Evolutionary conservation across 2,888 invertebrate species (phyloP).

Genomic region (Leptura quadrifasciata): DNA sequence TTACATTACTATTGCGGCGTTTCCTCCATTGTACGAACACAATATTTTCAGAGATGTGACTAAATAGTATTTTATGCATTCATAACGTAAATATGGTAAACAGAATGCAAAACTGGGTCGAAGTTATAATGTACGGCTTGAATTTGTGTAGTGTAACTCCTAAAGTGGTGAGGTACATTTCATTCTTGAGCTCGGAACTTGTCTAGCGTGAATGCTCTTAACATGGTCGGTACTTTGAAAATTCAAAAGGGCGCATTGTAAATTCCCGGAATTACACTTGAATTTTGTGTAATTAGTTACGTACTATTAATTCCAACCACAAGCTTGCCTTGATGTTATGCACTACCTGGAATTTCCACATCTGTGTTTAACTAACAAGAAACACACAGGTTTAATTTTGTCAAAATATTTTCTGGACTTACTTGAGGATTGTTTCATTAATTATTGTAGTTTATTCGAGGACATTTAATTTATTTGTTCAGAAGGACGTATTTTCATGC

Average conservation of each 20-base stretch:
- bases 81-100: slow-evolving; percentile 18
- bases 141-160: slow-evolving; percentile 34
- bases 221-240: slow-evolving; percentile 19
- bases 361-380: background rate
- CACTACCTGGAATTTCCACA: background rate
- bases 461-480: no score
- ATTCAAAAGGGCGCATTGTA: slow-evolving; percentile 13
- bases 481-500: no score
- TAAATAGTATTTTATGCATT: slow-evolving; percentile 22
- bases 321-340: background rate
- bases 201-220: slow-evolving; percentile 21
- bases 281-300: slow-evolving; percentile 23
- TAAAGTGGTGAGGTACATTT: slow-evolving; percentile 27
- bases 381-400: background rate
- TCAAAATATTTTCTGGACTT: no score
- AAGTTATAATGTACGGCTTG: background rate
- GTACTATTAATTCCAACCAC: slow-evolving; percentile 10
- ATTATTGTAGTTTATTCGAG: no score
- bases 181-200: slow-evolving; percentile 24
- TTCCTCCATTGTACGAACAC: background rate
- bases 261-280: background rate
- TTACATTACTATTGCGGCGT: background rate
- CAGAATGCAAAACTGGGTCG: slow-evolving; percentile 24
- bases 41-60: background rate
- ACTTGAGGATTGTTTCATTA: no score